Conservation (phyloP, 2,888 invertebrate genomes). For the Pherbina coryleti region DNA sequence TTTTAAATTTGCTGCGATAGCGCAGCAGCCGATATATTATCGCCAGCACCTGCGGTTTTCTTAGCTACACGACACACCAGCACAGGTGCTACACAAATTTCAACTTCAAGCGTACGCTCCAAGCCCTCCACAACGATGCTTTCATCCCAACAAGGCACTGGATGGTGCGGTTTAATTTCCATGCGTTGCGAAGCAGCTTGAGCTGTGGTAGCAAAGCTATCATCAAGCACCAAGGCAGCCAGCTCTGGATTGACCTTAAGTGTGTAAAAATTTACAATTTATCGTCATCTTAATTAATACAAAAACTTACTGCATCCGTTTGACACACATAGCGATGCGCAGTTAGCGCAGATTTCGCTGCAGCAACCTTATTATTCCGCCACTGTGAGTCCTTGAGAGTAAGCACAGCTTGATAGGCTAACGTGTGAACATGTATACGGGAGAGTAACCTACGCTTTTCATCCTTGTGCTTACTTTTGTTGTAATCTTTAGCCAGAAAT, state of each 20-base stretch:
- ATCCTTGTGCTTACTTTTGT: constrained; percentile 57
- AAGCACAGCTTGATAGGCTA: constrained; percentile 88
- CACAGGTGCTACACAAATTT: constrained; percentile 87
- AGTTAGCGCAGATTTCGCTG: constrained; percentile 85
- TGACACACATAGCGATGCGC: constrained; percentile 88
- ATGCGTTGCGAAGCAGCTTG: constrained; percentile 72
- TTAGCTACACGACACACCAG: constrained; percentile 85
- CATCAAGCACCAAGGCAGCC: constrained; percentile 79
- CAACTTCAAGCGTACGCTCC: constrained; percentile 58
- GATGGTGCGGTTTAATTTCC: constrained; percentile 77
- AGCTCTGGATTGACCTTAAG: constrained; percentile 67
- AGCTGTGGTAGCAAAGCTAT: constrained; percentile 83
- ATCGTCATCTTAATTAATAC: background rate
- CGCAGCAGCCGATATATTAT: constrained; percentile 91
- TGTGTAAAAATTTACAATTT: constrained; percentile 15
- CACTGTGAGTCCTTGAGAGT: constrained; percentile 78
- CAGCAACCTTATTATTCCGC: constrained; percentile 83
- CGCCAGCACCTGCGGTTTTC: constrained; percentile 88
- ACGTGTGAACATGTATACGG: constrained; percentile 85
- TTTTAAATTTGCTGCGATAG: constrained; percentile 75
- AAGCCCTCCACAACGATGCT: constrained; percentile 61
- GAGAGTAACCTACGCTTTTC: constrained; percentile 73
- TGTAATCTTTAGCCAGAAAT: constrained; percentile 56
- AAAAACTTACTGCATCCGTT: constrained; percentile 70
- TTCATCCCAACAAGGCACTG: constrained; percentile 88